A percentile compares a stretch with the other conserved stretches of the same genome.
phyloP scores from a whole-genome alignment of 2,797 vertebrate species.

The Danio kyathit region DNA sequence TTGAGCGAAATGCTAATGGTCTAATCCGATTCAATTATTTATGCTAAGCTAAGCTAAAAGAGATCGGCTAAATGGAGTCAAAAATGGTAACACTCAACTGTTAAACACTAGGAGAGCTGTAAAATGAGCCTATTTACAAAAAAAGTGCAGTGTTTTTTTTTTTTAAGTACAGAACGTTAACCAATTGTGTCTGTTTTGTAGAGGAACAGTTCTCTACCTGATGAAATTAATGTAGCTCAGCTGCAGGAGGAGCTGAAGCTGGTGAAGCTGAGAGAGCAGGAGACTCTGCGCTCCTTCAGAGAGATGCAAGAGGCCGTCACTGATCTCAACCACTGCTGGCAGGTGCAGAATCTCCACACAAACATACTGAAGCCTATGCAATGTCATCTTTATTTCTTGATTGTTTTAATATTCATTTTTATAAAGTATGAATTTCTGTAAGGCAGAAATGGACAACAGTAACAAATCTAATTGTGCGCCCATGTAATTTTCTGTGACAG shows the following conservation, averaged over 20 bases:
- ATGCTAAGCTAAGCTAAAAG: no score
- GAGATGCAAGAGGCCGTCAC: slow-evolving; percentile 90
- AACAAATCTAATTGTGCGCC: not conserved
- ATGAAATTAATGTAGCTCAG: slow-evolving; percentile 89
- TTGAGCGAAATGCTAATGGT: no score
- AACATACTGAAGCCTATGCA: not conserved
- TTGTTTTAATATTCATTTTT: not conserved
- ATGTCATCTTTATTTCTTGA: not conserved
- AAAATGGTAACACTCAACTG: no score
- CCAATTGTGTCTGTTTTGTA: slow-evolving; percentile 61
- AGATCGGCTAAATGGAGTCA: no score
- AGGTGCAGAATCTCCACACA: slow-evolving; percentile 75
- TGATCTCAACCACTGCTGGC: slow-evolving; percentile 93
- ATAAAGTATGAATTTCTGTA: not conserved
- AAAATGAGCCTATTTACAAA: no score
- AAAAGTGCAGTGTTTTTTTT: no score
- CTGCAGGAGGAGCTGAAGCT: slow-evolving; percentile 93
- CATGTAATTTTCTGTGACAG: slow-evolving; percentile 65
- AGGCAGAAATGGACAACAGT: not conserved
- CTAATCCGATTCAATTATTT: no score
- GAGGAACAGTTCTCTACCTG: slow-evolving; percentile 88
- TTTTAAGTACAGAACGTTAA: not conserved
- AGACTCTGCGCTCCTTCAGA: slow-evolving; percentile 85
- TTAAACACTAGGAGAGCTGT: no score
- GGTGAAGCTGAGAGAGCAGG: slow-evolving; percentile 89